Evolutionary conservation across 2,113 vertebrate genomes (phyloP).

Genomic region (Mastomys coucha): DNA sequence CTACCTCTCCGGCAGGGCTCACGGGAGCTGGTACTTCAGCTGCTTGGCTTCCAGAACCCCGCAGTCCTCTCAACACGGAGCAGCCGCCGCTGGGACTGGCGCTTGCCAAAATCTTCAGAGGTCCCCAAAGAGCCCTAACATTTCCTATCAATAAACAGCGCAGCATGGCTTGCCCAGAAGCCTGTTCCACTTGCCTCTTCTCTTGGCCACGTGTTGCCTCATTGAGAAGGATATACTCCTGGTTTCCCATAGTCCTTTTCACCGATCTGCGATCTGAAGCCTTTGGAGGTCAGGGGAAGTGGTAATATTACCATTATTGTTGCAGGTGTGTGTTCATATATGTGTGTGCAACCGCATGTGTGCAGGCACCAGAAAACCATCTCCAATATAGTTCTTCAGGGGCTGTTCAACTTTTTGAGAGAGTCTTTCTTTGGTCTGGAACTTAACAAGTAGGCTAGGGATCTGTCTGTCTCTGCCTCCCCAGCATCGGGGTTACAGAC

Average conservation of each 20-base stretch:
- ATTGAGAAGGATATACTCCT: background rate
- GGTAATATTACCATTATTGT: no score
- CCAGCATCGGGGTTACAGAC: no score
- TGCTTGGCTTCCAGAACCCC: conserved; percentile 20
- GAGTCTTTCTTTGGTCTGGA: background rate
- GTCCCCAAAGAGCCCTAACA: conserved; percentile 75
- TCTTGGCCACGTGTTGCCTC: background rate
- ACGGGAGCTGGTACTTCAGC: background rate
- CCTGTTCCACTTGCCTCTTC: conserved; percentile 48
- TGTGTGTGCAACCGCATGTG: background rate
- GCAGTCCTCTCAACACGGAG: background rate
- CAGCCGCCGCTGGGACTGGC: conserved; percentile 38
- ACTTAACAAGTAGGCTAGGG: background rate
- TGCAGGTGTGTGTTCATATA: background rate
- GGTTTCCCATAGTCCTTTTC: background rate
- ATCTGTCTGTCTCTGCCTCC: background rate
- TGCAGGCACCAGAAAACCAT: no score
- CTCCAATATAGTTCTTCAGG: background rate
- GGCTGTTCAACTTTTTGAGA: background rate
- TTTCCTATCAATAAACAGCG: conserved; percentile 65
- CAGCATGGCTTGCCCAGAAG: conserved; percentile 39
- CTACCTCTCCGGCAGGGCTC: conserved; percentile 16
- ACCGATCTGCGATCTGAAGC: background rate
- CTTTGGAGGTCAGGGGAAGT: background rate
- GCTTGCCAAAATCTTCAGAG: conserved; percentile 75